A percentile compares a stretch with the other conserved stretches of the same genome.
Conservation (phyloP, 1,140 invertebrate genomes). For the Camponotus floridanus region DNA sequence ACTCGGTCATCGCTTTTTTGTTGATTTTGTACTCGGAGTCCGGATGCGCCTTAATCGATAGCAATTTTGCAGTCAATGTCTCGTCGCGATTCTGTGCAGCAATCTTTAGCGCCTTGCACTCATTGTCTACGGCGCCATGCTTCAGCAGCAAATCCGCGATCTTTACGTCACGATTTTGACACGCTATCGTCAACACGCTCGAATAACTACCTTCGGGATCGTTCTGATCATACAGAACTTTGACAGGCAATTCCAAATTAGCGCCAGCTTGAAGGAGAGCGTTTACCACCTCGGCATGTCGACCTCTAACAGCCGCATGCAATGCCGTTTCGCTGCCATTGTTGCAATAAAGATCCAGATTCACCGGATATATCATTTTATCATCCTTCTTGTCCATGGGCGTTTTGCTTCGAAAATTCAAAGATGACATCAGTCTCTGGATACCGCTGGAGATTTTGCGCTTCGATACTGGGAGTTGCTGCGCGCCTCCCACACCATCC, state of each 20-base stretch:
- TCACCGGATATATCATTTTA: conserved; percentile 89
- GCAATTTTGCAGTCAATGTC: conserved; percentile 90
- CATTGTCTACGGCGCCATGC: conserved; percentile 95
- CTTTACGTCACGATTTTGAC: conserved; percentile 86
- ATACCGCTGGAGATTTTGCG: conserved; percentile 94
- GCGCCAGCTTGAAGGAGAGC: conserved; percentile 91
- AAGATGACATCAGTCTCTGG: conserved; percentile 94
- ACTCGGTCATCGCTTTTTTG: conserved; percentile 93
- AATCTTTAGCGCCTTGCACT: conserved; percentile 92
- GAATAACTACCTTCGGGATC: conserved; percentile 82
- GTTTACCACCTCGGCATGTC: conserved; percentile 91
- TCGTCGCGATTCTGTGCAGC: conserved; percentile 91
- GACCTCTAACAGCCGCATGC: conserved; percentile 92
- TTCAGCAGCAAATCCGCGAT: conserved; percentile 93
- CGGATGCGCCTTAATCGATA: conserved; percentile 93
- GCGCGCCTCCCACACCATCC: conserved; percentile 76
- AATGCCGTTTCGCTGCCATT: conserved; percentile 92
- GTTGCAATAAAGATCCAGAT: conserved; percentile 92
- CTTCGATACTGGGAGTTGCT: conserved; percentile 87
- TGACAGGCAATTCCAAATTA: conserved; percentile 89
- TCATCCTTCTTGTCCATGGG: conserved; percentile 86
- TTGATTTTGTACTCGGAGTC: conserved; percentile 96
- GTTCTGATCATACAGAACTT: conserved; percentile 83
- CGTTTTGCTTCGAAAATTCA: conserved; percentile 88
- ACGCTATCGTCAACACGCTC: conserved; percentile 84